phyloP scores from a whole-genome alignment of 2,113 vertebrate species.

The Hemibagrus wyckioides region DNA sequence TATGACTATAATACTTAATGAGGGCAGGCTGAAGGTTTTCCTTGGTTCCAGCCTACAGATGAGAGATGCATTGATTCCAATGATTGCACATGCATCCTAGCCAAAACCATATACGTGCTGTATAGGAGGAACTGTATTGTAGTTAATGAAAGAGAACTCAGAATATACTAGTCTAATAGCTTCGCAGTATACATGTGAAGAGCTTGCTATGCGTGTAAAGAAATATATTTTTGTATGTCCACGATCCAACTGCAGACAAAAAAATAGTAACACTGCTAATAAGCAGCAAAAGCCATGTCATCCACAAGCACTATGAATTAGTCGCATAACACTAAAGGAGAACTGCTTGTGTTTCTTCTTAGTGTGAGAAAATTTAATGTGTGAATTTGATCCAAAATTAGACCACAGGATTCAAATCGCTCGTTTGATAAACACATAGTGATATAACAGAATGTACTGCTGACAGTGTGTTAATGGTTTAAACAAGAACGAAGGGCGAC shows the following conservation, averaged over 20 bases:
- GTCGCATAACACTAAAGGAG: background rate
- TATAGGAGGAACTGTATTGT: background rate
- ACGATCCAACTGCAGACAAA: background rate
- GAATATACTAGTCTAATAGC: background rate
- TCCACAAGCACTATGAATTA: background rate
- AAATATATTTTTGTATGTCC: background rate
- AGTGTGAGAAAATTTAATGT: background rate
- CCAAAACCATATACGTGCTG: background rate
- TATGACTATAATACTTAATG: constrained; percentile 24
- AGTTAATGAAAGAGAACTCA: background rate
- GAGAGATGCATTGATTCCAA: background rate
- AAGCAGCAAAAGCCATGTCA: background rate
- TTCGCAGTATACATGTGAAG: background rate
- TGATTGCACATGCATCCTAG: background rate
- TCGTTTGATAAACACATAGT: background rate
- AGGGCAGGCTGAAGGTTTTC: constrained; percentile 11
- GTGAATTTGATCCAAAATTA: constrained; percentile 1
- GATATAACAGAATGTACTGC: background rate
- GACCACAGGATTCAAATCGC: background rate
- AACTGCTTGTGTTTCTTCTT: background rate
- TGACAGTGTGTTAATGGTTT: background rate
- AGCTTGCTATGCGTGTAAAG: background rate
- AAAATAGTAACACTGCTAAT: constrained; percentile 1
- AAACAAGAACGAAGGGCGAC: background rate
- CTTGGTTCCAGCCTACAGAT: background rate